Base-by-base conservation (phyloP, 2,113 vertebrate species). In the Globicephala melas region DNA sequence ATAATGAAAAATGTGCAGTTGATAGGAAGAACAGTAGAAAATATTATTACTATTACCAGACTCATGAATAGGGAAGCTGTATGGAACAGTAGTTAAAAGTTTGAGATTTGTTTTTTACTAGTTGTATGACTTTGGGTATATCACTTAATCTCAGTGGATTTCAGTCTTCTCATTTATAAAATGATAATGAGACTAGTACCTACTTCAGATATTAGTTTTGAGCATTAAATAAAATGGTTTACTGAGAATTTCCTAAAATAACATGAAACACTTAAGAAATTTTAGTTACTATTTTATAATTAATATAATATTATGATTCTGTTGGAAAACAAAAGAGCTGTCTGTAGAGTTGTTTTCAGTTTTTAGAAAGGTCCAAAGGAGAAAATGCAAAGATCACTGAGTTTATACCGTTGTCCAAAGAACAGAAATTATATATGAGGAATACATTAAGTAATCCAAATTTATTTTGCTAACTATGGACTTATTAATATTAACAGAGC, bases 241-340 rank as follows among this genome's bases (percentile, higher is more conserved):
- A 62, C 33, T 25, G 17, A 84, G 12, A 18, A 92, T 41, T 86
- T 93, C 25, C 31, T 82, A 26, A 58, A 94, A 58, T 20, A 83
- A 77, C 53, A 53, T 68, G 60, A 77, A 94, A 76, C 31, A 50
- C 12, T 91, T 20, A 91, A 74, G 23, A 84, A 76, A n/a, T 73
- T 76, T 89, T 93, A 73, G 86, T 94, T 82, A 47, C 73, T 79
- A 36, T 65, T 96, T 91, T 15, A 55, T 80, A 92, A 63, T 62
- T 92, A 80, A 84, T 63, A 71, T 23, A 14, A 70, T 7, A 74
- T 62, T 76, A 28, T 91, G 44, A 67, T 68, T 55, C 3, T 79
- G 9, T 41, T 33, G 85, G 41, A 68, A 86, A 6, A 65, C 11
- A 50, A 67, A 28, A 92, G 11, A 33, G 5, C 23, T 92, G 10